phyloP scores from a whole-genome alignment of 2,888 invertebrate species.

The Himalopsyche japonica region DNA sequence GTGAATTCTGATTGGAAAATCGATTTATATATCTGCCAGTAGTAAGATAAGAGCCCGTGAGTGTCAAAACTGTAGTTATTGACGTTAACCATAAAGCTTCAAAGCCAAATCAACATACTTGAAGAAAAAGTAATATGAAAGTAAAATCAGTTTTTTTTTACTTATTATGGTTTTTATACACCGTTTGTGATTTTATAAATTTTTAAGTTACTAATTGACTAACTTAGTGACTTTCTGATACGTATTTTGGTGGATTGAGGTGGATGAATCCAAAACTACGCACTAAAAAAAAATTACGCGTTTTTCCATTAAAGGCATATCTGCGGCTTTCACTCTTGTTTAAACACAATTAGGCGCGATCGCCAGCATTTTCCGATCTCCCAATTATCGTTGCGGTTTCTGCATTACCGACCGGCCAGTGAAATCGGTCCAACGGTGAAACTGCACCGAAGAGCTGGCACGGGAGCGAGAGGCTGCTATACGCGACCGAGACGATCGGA shows the following conservation, averaged over 20 bases:
- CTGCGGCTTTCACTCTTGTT: neutral
- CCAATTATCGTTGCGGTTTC: neutral
- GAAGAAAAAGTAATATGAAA: no score
- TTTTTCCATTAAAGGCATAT: neutral
- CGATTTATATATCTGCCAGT: no score
- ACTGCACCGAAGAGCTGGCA: constrained; percentile 21
- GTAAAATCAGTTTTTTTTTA: no score
- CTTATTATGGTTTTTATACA: no score
- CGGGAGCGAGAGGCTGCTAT: constrained; percentile 2
- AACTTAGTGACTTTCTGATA: no score
- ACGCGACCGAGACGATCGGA: neutral
- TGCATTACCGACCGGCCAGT: constrained; percentile 12
- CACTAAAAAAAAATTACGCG: neutral
- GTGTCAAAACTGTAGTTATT: no score
- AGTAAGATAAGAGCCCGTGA: no score
- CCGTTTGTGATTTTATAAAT: no score
- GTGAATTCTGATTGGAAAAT: no score
- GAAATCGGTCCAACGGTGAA: constrained; percentile 34
- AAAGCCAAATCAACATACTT: no score
- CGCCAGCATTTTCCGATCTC: neutral
- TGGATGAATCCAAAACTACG: neutral
- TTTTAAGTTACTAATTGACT: no score
- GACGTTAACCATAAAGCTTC: no score
- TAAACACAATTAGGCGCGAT: neutral
- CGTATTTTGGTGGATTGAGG: neutral